Evolutionary conservation across 2,113 vertebrate genomes (phyloP), one percentile per base, ranked within the genome.

Genomic region (Notiomystis cincta): DNA sequence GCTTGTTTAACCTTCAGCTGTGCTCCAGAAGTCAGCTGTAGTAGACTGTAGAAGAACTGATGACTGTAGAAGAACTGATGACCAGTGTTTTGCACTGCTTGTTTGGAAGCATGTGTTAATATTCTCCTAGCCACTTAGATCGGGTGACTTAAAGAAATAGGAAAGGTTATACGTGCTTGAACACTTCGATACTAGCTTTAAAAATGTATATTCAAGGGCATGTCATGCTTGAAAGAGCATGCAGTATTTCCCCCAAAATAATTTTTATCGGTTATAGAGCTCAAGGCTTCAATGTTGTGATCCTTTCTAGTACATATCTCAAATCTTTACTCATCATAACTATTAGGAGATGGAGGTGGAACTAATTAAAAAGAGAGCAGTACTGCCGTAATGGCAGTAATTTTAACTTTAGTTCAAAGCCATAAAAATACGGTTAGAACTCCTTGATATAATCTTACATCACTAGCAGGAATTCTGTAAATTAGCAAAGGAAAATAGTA

Each of bases 1-100:
- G 96, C 93, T 97, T 96, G 85, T 95, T 98, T 97, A 96, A 97
- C 96, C 96, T 97, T 97, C 96, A 93, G 87, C 31, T 93, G 83
- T 89, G 87, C 94, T 96, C 82, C 44, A 87, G 87, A 91, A 95
- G 40, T 94, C 86, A 89, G 69, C 75, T 91, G 64, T 71, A 75
- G 64, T 75, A 58, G 76, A 7, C 71, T 67, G 62, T 5, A 31
- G 76, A 61, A 82, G 69, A 87, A 6, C 54, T 56, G 87, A 40
- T 89, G 75, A 38, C 82, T 67, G 62, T 5, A 31, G 76, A 61
- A 82, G 69, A 87, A 6, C 54, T 56, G 87, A 40, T 89, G 75
- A 38, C 82, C n/a, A 19, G 37, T 53, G 75, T 58, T 96, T 61
- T 91, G 67, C 61, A 13, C 44, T 4, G 35, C 44, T 84, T 67